A percentile compares a stretch with the other conserved stretches of the same genome.
Evolutionary conservation across 2,888 invertebrate genomes (phyloP).

Genomic region (Drosophila kuntzei): DNA sequence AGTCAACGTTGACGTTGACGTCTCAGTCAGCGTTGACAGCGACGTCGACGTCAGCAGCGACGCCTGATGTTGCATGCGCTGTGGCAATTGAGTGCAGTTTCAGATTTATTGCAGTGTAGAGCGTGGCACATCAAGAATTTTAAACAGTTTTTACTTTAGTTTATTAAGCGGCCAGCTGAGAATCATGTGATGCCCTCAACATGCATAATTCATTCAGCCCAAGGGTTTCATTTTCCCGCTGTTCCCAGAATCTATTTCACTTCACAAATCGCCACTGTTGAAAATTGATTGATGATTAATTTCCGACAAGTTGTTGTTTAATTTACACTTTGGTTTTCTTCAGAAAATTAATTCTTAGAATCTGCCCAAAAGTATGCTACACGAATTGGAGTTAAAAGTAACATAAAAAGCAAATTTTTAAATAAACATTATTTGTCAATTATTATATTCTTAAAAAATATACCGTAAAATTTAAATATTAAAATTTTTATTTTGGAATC

Average conservation of each 20-base stretch:
- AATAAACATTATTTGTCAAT: no score
- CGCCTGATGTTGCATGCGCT: conserved; percentile 63
- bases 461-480: no score
- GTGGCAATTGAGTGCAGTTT: conserved; percentile 74
- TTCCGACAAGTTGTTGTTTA: background rate
- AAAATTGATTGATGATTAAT: conserved; percentile 11
- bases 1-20: conserved; percentile 11
- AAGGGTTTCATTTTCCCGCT: conserved; percentile 43
- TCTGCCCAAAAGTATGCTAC: conserved; percentile 18
- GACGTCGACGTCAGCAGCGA: conserved; percentile 10
- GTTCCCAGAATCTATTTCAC: conserved; percentile 4
- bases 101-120: conserved; percentile 71
- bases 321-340: conserved; percentile 7
- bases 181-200: conserved; percentile 37
- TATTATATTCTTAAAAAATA: no score
- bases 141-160: conserved; percentile 68
- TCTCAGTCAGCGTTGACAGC: conserved; percentile 6
- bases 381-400: no score
- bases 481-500: no score
- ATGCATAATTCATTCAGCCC: conserved; percentile 73
- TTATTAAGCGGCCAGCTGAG: conserved; percentile 63
- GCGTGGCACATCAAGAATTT: conserved; percentile 63
- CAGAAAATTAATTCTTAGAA: conserved; percentile 15
- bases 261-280: conserved; percentile 5
- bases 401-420: no score